Base-by-base conservation (phyloP, 2,113 vertebrate species). In the Hipposideros armiger region DNA sequence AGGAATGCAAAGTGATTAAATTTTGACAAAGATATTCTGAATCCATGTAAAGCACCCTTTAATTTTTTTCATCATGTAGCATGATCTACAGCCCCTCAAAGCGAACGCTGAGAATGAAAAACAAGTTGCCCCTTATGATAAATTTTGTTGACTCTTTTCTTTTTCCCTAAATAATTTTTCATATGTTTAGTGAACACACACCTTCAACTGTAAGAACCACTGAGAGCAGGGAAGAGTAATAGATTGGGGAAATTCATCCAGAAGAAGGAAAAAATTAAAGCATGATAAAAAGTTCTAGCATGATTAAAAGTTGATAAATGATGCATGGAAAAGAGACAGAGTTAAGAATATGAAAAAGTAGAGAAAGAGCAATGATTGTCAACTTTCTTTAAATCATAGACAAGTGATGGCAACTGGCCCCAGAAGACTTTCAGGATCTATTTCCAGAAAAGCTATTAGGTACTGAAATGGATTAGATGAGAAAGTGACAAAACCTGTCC, bases 61-160 rank as follows among this genome's bases (percentile, higher is more conserved):
- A 4, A 22, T 40, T 73, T 78, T 91, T 69, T 47, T 73, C 13
- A 19, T 40, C n/a, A 56, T 20, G 11, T 47, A 64, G 13, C 26
- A 28, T 77, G 36, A 60, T 32, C 17, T 88, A 56, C 13, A 77
- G 60, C 17, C 73, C 19, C 32, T 90, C 60, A 91, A 72, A 90
- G 66, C 78, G 36, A 58, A 16, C n/a, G 90, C 50, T 73, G 67
- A 73, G 73, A 56, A 91, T 36, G 69, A 67, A 91, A 83, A 78
- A 32, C 30, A 64, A 77, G 32, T 45, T 69, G 32, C 7, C 32
- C 22, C 8, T 45, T 50, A 14, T n/a, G 17, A 17, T 16, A 32
- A 28, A 32, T 76, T 52, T 56, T 54, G 5, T 64, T 67, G 45
- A 3, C 5, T 58, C 15, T 56, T 95, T 58, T 82, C 70, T 80